Evolutionary conservation across 2,888 invertebrate genomes (phyloP).

Genomic region (Phytoseiulus persimilis): DNA sequence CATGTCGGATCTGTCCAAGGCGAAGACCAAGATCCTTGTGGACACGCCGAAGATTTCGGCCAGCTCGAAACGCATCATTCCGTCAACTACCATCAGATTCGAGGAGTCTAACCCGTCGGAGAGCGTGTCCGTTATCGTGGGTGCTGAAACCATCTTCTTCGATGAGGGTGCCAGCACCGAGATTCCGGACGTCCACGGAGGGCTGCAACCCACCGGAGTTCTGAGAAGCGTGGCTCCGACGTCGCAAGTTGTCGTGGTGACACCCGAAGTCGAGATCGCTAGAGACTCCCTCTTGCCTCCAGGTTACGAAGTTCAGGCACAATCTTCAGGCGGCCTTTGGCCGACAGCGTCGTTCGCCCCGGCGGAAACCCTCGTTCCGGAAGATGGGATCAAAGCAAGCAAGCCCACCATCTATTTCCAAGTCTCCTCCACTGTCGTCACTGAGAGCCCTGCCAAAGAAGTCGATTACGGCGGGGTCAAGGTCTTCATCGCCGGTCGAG

Average conservation of each 20-base stretch:
- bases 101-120: slow-evolving; percentile 37
- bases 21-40: not conserved
- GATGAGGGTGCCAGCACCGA: slow-evolving; percentile 43
- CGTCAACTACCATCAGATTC: slow-evolving; percentile 6
- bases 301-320: slow-evolving; percentile 20
- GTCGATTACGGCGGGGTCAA: slow-evolving; percentile 26
- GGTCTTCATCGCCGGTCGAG: slow-evolving; percentile 31
- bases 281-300: not conserved
- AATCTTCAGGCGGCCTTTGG: slow-evolving; percentile 12
- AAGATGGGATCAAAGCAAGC: not conserved
- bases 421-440: slow-evolving; percentile 6
- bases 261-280: slow-evolving; percentile 1
- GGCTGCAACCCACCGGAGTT: slow-evolving; percentile 41
- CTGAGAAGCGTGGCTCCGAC: not conserved
- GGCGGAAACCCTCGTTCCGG: slow-evolving; percentile 1
- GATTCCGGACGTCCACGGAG: slow-evolving; percentile 45
- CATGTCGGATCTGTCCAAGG: slow-evolving; percentile 31
- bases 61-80: slow-evolving; percentile 7
- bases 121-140: slow-evolving; percentile 43
- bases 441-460: slow-evolving; percentile 6
- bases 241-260: not conserved
- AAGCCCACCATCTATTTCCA: slow-evolving; percentile 32
- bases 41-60: not conserved
- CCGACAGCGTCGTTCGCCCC: not conserved
- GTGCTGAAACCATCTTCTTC: slow-evolving; percentile 44